Percentiles rank a stretch among this genome's conserved stretches.
These are phyloP conservation scores for Rhopalosiphum padi DNA, from an alignment of 1,140 invertebrate species.

Conservation along the genomic window DNA sequence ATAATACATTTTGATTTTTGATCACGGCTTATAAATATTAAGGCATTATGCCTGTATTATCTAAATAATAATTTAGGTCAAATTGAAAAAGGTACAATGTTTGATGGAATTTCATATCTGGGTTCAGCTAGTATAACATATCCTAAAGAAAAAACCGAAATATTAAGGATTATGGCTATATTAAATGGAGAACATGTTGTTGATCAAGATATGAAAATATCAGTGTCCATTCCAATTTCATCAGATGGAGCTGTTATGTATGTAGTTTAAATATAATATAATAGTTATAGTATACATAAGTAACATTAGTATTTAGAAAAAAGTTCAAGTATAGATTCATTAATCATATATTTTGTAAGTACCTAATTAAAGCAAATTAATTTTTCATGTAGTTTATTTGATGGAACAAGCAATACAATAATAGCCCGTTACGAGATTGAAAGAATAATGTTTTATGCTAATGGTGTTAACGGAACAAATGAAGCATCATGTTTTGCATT, in stretches of 20 bases:
- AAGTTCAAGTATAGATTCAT: not conserved
- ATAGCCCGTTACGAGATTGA: slow-evolving; percentile 91
- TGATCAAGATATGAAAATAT: slow-evolving; percentile 78
- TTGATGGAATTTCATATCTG: slow-evolving; percentile 92
- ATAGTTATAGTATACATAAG: too few relatives aligned
- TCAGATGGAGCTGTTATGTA: slow-evolving; percentile 84
- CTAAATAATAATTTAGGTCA: slow-evolving; percentile 26
- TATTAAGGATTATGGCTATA: slow-evolving; percentile 92
- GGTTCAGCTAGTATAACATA: slow-evolving; percentile 92
- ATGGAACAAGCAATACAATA: slow-evolving; percentile 81
- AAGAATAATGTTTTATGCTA: slow-evolving; percentile 93
- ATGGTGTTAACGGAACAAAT: slow-evolving; percentile 81
- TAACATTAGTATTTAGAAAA: not conserved
- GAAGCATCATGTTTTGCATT: slow-evolving; percentile 96
- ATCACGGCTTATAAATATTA: not conserved
- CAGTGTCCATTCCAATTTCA: slow-evolving; percentile 88
- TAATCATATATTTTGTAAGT: not conserved
- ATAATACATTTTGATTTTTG: not conserved
- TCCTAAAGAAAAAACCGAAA: slow-evolving; percentile 93
- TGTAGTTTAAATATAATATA: slow-evolving; percentile 63
- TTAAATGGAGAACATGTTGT: slow-evolving; percentile 80
- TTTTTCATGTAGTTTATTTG: slow-evolving; percentile 77
- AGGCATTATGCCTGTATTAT: not conserved
- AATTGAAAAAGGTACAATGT: slow-evolving; percentile 87
- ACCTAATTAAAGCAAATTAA: not conserved